These are phyloP conservation scores for Hoplostethus mediterraneus DNA, from an alignment of 2,797 vertebrate genomes.

Conservation along the genomic window DNA sequence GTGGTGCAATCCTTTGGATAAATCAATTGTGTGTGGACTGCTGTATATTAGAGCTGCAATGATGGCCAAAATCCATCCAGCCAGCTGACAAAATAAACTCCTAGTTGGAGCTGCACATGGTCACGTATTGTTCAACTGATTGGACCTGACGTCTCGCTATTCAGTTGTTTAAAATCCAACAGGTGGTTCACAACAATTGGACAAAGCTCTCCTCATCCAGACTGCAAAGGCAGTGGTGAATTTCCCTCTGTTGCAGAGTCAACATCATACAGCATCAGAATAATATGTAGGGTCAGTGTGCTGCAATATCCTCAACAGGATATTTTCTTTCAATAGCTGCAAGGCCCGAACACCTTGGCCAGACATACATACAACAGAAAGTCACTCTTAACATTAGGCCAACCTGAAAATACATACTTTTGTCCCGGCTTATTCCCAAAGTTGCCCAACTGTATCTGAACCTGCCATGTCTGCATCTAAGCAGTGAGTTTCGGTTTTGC, in stretches of 20 bases:
- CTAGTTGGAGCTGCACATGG: slow-evolving; percentile 28
- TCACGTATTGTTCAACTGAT: slow-evolving; percentile 48
- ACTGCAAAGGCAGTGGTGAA: slow-evolving; percentile 12
- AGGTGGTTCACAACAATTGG: slow-evolving; percentile 54
- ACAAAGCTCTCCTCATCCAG: slow-evolving; percentile 12
- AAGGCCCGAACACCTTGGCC: slow-evolving; percentile 8
- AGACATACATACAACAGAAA: slow-evolving; percentile 22
- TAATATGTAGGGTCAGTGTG: background rate
- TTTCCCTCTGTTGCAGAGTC: slow-evolving; percentile 27
- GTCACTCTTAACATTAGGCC: slow-evolving; percentile 18
- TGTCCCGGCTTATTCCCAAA: background rate
- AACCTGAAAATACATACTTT: background rate
- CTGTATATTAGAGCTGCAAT: slow-evolving; percentile 25
- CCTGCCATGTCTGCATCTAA: too few relatives aligned
- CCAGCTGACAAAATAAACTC: slow-evolving; percentile 59
- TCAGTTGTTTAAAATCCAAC: slow-evolving; percentile 54
- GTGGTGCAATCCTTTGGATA: background rate
- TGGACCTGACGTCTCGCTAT: slow-evolving; percentile 49
- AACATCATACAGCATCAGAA: background rate
- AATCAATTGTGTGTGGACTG: slow-evolving; percentile 19
- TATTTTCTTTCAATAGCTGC: slow-evolving; percentile 19
- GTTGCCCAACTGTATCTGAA: background rate
- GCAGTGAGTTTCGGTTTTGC: background rate
- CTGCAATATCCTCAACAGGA: background rate
- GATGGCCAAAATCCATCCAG: slow-evolving; percentile 38